phyloP scores from a whole-genome alignment of 1,140 invertebrate species.

The Bombus confusus region DNA sequence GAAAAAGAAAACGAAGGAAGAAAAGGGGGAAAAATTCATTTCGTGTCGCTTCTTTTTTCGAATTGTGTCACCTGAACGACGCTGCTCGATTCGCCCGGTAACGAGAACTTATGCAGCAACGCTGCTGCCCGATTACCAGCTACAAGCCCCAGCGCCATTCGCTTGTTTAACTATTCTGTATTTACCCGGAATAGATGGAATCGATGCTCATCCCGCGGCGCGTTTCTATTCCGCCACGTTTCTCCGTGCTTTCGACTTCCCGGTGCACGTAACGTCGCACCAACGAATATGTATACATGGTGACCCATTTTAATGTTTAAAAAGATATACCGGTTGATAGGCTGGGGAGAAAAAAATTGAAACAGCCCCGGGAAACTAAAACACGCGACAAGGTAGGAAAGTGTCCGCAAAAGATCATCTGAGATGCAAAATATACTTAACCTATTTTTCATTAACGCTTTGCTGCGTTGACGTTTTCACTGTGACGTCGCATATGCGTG shows the following conservation, averaged over 20 bases:
- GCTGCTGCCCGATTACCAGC: slow-evolving; percentile 1
- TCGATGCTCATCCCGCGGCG: slow-evolving; percentile 49
- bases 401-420: not conserved
- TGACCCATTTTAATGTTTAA: slow-evolving; percentile 35
- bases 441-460: not conserved
- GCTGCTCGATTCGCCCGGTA: slow-evolving; percentile 15
- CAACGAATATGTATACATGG: not conserved
- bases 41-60: not conserved
- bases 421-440: not conserved
- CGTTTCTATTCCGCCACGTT: slow-evolving; percentile 19
- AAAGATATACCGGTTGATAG: not conserved
- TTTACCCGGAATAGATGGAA: slow-evolving; percentile 56
- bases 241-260: slow-evolving; percentile 35
- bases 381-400: not conserved
- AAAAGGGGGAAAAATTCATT: not conserved
- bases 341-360: not conserved
- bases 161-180: slow-evolving; percentile 37
- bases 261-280: not conserved
- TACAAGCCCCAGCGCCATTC: slow-evolving; percentile 13
- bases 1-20: not conserved
- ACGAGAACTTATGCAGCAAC: slow-evolving; percentile 45
- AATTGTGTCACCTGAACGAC: slow-evolving; percentile 18
- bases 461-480: not conserved
- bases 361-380: not conserved
- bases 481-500: too few species aligned